A percentile compares a stretch with the other conserved stretches of the same genome.
phyloP scores from a whole-genome alignment of 37 sponge, comb jelly and placozoan genomes.

The Halisarca cf. caerulea region DNA sequence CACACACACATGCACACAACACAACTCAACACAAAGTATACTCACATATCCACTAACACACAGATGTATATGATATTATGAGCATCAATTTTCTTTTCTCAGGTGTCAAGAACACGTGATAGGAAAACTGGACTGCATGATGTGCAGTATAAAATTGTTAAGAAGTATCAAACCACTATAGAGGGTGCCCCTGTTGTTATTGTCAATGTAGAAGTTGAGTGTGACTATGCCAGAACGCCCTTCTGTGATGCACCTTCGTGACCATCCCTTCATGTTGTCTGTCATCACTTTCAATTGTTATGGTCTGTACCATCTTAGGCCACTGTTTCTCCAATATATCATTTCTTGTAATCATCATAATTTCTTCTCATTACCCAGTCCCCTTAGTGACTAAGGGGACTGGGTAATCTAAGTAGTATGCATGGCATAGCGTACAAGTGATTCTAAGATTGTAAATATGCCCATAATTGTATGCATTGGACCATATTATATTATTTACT shows the following conservation, averaged over 20 bases:
- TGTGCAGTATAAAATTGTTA: conserved; percentile 56
- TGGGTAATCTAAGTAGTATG: no score
- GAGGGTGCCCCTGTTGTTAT: conserved; percentile 70
- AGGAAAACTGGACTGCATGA: conserved; percentile 63
- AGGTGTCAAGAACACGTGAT: conserved; percentile 74
- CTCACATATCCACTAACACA: neutral
- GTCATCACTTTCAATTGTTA: no score
- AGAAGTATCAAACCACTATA: conserved; percentile 57
- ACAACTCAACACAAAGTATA: neutral
- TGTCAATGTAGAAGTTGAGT: conserved; percentile 75
- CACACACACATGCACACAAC: neutral
- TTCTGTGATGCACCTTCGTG: conserved; percentile 69
- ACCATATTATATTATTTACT: no score
- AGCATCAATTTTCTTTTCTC: neutral
- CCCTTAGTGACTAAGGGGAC: no score
- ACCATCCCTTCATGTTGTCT: neutral
- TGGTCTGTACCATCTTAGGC: neutral
- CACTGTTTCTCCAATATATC: neutral
- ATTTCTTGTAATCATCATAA: no score
- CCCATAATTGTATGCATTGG: no score
- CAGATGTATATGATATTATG: neutral
- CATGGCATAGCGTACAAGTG: no score
- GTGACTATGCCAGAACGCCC: conserved; percentile 82
- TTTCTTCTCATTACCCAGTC: no score
- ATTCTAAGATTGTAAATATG: no score